A percentile compares a stretch with the other conserved stretches of the same genome.
These are phyloP conservation scores for Drosophila crucigera DNA, from an alignment of 2,888 invertebrate species.

Conservation along the genomic window DNA sequence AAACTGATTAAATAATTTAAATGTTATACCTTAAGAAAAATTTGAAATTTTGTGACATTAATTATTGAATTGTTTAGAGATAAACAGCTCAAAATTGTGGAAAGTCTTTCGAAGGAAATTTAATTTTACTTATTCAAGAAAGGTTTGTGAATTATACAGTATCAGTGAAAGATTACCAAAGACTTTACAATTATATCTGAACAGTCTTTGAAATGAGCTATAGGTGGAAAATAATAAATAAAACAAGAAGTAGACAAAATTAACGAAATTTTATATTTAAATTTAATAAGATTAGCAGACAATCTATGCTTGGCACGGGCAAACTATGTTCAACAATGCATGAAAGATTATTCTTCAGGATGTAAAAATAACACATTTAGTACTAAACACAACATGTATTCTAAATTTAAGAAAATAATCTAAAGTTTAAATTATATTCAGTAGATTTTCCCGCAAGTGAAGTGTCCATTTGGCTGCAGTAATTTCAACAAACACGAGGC, in stretches of 20 bases:
- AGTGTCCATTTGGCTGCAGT: not conserved
- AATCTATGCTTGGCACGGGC: not conserved
- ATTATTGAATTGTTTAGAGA: not conserved
- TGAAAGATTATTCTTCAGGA: not conserved
- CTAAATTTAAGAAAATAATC: not conserved
- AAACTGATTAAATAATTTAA: not conserved
- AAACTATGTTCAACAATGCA: not conserved
- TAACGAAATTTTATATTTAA: not conserved
- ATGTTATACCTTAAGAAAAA: not conserved
- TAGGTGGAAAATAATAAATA: not conserved
- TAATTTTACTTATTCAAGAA: not conserved
- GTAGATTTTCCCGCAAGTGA: not conserved
- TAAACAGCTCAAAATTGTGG: not conserved
- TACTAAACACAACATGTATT: not conserved
- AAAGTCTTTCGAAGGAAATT: not conserved
- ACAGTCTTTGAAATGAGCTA: not conserved
- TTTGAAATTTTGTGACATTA: not conserved
- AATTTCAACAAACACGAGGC: constrained; percentile 2
- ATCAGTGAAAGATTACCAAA: not conserved
- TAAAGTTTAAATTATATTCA: not conserved
- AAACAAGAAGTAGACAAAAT: too few relatives aligned
- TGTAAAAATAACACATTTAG: not conserved
- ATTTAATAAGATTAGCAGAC: not conserved
- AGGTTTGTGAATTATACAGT: not conserved
- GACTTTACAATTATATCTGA: not conserved